A percentile compares a stretch with the other conserved stretches of the same genome.
These are phyloP conservation scores for Momotus momota DNA, from an alignment of 2,797 vertebrate genomes.

Conservation along the genomic window DNA sequence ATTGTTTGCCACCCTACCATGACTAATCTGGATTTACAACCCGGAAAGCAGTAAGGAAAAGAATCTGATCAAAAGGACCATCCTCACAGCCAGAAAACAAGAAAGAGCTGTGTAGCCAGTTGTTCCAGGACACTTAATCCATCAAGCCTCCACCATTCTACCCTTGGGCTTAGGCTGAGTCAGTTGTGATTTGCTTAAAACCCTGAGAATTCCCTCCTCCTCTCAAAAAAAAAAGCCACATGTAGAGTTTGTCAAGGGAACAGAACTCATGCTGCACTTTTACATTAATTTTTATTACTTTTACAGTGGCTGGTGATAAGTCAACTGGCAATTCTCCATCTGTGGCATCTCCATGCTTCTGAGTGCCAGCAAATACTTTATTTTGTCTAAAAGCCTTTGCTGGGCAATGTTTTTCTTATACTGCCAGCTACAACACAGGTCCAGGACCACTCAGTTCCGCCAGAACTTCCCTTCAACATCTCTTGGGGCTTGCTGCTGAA, in stretches of 20 bases:
- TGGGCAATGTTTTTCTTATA: background rate
- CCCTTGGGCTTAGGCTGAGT: conserved; percentile 67
- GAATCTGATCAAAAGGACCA: conserved; percentile 56
- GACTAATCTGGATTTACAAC: conserved; percentile 51
- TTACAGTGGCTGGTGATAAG: conserved; percentile 3
- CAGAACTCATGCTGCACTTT: background rate
- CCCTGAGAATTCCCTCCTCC: conserved; percentile 69
- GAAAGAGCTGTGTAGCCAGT: conserved; percentile 59
- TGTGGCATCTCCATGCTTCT: conserved; percentile 11
- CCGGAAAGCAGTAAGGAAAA: background rate
- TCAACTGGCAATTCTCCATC: background rate
- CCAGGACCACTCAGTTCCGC: background rate
- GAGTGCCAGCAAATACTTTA: conserved; percentile 15
- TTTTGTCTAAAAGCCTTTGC: background rate
- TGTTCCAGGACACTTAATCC: conserved; percentile 70
- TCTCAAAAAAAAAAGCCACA: background rate
- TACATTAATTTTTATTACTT: background rate
- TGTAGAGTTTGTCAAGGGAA: background rate
- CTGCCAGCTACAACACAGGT: background rate
- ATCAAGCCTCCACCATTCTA: conserved; percentile 15
- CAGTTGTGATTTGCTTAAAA: conserved; percentile 66
- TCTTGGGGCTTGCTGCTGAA: background rate
- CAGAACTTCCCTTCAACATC: background rate
- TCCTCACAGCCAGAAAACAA: conserved; percentile 59
- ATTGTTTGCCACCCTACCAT: conserved; percentile 33